These are phyloP conservation scores for Halichoeres trimaculatus DNA, from an alignment of 2,113 vertebrate genomes.

Conservation along the genomic window DNA sequence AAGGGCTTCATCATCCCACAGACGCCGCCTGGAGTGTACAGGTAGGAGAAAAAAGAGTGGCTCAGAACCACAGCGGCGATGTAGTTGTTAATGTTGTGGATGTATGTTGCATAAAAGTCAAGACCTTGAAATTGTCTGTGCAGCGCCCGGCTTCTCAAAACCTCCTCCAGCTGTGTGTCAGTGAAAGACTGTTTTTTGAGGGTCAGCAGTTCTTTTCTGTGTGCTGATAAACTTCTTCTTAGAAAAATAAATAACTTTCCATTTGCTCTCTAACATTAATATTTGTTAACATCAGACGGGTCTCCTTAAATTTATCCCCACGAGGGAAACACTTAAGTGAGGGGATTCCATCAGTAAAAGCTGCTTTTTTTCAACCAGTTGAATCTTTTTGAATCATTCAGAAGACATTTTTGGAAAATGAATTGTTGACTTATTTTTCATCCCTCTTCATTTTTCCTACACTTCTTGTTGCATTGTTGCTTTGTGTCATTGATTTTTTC, in stretches of 20 bases:
- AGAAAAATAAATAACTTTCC: not conserved
- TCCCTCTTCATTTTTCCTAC: no score
- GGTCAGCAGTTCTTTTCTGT: not conserved
- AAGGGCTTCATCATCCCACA: slow-evolving; percentile 87
- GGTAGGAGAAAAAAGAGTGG: slow-evolving; percentile 77
- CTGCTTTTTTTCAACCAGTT: no score
- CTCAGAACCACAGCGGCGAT: not conserved
- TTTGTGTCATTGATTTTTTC: no score
- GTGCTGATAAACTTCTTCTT: not conserved
- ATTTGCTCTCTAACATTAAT: no score
- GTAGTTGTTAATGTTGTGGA: not conserved
- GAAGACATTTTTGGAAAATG: no score
- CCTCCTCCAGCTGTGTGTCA: not conserved
- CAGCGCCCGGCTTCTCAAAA: not conserved
- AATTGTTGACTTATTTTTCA: no score
- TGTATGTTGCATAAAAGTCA: not conserved
- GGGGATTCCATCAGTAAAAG: no score
- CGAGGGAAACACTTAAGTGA: no score
- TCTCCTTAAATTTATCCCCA: no score
- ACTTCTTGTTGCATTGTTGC: no score
- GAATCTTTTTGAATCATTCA: no score
- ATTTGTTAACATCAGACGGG: no score
- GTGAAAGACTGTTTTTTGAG: not conserved
- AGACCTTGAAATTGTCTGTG: not conserved
- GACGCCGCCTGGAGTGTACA: slow-evolving; percentile 90